phyloP scores from a whole-genome alignment of 2,888 invertebrate genomes.

The Serripes groenlandicus region DNA sequence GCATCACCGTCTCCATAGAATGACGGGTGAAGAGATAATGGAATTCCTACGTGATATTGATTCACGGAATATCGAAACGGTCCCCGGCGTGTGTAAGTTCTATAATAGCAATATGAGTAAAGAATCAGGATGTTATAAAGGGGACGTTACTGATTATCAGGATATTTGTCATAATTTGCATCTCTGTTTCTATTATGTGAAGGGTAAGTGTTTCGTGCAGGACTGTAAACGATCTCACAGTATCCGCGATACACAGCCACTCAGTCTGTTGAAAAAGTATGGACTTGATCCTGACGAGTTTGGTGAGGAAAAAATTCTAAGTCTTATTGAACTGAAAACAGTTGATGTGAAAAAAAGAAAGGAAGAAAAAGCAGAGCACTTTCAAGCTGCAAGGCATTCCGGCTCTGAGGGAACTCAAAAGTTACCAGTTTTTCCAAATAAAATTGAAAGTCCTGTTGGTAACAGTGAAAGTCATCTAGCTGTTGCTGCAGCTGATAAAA shows the following conservation, averaged over 20 bases:
- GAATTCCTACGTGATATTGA: conserved; percentile 46
- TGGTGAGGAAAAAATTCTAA: conserved; percentile 45
- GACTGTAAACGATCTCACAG: conserved; percentile 55
- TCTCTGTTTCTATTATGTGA: conserved; percentile 48
- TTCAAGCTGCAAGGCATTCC: neutral
- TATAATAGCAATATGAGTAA: conserved; percentile 34
- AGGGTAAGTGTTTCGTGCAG: conserved; percentile 42
- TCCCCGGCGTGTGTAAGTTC: conserved; percentile 59
- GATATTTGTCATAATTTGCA: conserved; percentile 53
- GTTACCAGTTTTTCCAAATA: neutral
- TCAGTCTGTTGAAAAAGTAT: conserved; percentile 50
- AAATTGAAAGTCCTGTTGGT: neutral
- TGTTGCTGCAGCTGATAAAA: neutral
- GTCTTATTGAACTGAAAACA: conserved; percentile 35
- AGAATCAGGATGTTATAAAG: conserved; percentile 61
- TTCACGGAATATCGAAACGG: conserved; percentile 49
- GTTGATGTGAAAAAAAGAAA: conserved; percentile 36
- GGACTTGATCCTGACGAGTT: conserved; percentile 58
- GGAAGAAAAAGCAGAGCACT: conserved; percentile 9
- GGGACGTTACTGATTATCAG: conserved; percentile 48
- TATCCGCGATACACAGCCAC: conserved; percentile 54
- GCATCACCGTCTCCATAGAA: conserved; percentile 49
- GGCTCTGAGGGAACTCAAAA: neutral
- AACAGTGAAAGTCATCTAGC: neutral
- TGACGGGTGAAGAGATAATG: conserved; percentile 53